phyloP scores from a whole-genome alignment of 1,140 invertebrate genomes.

The Pseudomyrmex cubaensis region DNA sequence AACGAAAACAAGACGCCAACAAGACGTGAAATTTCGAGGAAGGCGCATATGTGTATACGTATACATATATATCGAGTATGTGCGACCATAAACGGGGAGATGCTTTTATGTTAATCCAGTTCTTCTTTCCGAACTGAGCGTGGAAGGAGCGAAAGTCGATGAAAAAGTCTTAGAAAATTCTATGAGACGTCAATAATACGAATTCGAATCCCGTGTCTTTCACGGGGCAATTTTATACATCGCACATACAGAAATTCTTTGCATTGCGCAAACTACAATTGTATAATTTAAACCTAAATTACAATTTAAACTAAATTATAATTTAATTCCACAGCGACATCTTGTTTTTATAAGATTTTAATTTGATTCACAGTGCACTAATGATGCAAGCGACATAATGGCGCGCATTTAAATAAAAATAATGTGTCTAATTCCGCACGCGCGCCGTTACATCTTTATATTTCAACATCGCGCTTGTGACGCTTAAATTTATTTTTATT shows the following conservation, averaged over 20 bases:
- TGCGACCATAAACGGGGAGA: conserved; percentile 47
- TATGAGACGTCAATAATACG: conserved; percentile 11
- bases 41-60: neutral
- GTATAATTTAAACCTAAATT: no score
- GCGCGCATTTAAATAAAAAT: no score
- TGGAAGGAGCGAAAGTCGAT: neutral
- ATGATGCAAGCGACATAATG: no score
- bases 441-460: no score
- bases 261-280: neutral
- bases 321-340: no score
- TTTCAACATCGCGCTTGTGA: no score
- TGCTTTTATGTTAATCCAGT: conserved; percentile 63
- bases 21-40: conserved; percentile 56
- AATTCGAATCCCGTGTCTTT: neutral
- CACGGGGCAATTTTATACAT: neutral
- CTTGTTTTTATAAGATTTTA: neutral
- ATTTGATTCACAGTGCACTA: neutral
- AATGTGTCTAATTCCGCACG: no score
- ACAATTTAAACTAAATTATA: neutral
- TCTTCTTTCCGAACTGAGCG: conserved; percentile 40
- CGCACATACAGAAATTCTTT: no score
- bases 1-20: conserved; percentile 54
- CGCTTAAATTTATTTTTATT: no score
- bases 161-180: conserved; percentile 29
- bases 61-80: conserved; percentile 34